Base-by-base conservation (phyloP, 2,888 invertebrate genomes). In the Aphodius granarius region DNA sequence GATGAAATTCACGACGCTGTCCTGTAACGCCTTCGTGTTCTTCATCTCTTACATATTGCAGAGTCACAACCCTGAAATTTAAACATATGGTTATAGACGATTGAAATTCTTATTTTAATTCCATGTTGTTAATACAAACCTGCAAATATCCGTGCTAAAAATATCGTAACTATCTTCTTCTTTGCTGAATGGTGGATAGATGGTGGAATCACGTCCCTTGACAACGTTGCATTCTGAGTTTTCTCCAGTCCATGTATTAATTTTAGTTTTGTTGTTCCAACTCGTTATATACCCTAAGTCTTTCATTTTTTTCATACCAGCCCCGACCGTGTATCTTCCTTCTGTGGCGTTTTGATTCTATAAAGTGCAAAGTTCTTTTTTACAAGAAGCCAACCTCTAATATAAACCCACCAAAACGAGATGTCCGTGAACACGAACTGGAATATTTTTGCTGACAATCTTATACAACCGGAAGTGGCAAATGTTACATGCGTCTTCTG, bases 311-410 rank as follows among this genome's bases (percentile, higher is more conserved):
- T 88, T 85, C 15, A 89, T 80, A 2, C 92, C 92, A n/a, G 90
- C 88, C 23, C 88, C 85, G 0, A 92, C 89, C 78, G 89, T 89
- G 82, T 90, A 92, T 0, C 89, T 86, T 0, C 90, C 89, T 79
- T 91, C 91, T 9, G 5, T 19, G 18, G 3, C n/a, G 73, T 63
- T 22, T 18, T 74, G 62, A 73, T 75, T 73, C 75, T 73, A 68
- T 71, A 22, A 68, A 71, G 65, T 72, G 43, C 9, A 62, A 66
- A 2, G n/a, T 66, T n/a, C 66, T 23, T 66, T 17, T 63, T 63
- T 15, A 72, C 43, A 43, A n/a, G n/a, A n/a, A n/a, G n/a, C n/a
- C n/a, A n/a, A n/a, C n/a, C n/a, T n/a, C n/a, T n/a, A n/a, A n/a
- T n/a, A n/a, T n/a, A n/a, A n/a, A n/a, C n/a, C n/a, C n/a, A n/a